These are phyloP conservation scores for Pollenia labialis DNA, from an alignment of 2,888 invertebrate genomes.

Conservation along the genomic window DNA sequence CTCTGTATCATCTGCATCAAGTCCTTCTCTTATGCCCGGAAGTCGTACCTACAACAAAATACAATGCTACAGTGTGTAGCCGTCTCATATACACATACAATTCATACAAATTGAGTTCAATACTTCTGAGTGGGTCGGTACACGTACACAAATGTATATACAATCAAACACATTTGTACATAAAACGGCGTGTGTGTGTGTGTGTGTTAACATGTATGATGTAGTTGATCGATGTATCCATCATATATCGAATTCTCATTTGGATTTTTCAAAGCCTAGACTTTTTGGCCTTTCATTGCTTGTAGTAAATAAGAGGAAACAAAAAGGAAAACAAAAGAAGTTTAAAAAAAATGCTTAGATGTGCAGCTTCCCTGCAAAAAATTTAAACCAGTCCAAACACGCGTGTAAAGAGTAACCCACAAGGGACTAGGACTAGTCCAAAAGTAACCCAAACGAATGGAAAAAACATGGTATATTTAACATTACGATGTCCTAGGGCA, in stretches of 20 bases:
- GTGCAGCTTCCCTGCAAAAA: no score
- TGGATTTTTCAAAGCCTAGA: conserved; percentile 28
- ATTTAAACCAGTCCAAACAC: no score
- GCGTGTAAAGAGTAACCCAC: no score
- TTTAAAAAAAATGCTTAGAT: neutral
- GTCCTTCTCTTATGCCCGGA: conserved; percentile 12
- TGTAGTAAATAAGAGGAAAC: neutral
- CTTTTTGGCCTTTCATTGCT: neutral
- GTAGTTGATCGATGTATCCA: conserved; percentile 56
- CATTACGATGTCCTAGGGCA: no score
- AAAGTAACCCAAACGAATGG: no score
- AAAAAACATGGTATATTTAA: no score
- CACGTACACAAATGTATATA: neutral
- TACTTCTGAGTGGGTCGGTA: conserved; percentile 27
- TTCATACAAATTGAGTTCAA: conserved; percentile 36
- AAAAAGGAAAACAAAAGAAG: conserved; percentile 22
- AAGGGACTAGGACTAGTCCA: no score
- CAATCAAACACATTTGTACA: neutral
- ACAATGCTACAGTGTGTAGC: conserved; percentile 25
- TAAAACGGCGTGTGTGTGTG: neutral
- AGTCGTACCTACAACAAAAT: conserved; percentile 48
- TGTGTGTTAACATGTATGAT: conserved; percentile 20
- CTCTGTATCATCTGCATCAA: neutral
- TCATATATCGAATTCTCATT: conserved; percentile 66
- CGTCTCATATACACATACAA: neutral